These are phyloP conservation scores for Caenorhabditis japonica DNA, from an alignment of 2,888 invertebrate genomes.

Conservation along the genomic window DNA sequence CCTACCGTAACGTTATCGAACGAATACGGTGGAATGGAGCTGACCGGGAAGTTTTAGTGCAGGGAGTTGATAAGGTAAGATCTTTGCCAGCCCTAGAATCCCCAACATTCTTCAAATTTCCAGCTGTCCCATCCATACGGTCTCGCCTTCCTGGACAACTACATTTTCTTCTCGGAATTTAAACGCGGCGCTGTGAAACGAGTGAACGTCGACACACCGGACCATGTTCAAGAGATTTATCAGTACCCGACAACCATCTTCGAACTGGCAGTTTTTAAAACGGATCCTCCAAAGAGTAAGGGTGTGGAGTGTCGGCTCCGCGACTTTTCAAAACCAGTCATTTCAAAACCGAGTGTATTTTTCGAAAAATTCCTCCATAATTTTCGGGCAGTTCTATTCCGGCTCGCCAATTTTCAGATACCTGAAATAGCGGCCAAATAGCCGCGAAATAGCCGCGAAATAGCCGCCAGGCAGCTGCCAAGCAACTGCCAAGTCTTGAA, in stretches of 20 bases:
- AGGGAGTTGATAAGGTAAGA: slow-evolving; percentile 22
- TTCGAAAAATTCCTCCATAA: no score
- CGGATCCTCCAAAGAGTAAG: slow-evolving; percentile 2
- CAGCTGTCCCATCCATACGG: slow-evolving; percentile 83
- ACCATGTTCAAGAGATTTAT: slow-evolving; percentile 32
- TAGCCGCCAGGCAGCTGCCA: no score
- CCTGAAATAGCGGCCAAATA: no score
- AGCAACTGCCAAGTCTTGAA: no score
- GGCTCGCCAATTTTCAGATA: no score
- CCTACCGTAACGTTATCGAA: slow-evolving; percentile 83
- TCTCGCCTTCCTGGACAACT: slow-evolving; percentile 82
- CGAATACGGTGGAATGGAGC: slow-evolving; percentile 84
- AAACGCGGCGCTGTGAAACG: slow-evolving; percentile 80
- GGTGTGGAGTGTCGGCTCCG: no score
- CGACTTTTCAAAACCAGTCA: no score
- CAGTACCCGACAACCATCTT: slow-evolving; percentile 25
- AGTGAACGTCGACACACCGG: slow-evolving; percentile 22
- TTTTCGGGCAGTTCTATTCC: no score
- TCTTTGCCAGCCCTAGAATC: no score
- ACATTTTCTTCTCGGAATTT: slow-evolving; percentile 84
- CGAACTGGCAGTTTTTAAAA: slow-evolving; percentile 31
- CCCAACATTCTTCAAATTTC: no score
- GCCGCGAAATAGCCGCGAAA: no score
- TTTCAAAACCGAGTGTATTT: no score
- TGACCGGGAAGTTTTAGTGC: slow-evolving; percentile 78